Evolutionary conservation across 2,113 vertebrate species (phyloP).

Genomic region (Benitochromis conjunctus): DNA sequence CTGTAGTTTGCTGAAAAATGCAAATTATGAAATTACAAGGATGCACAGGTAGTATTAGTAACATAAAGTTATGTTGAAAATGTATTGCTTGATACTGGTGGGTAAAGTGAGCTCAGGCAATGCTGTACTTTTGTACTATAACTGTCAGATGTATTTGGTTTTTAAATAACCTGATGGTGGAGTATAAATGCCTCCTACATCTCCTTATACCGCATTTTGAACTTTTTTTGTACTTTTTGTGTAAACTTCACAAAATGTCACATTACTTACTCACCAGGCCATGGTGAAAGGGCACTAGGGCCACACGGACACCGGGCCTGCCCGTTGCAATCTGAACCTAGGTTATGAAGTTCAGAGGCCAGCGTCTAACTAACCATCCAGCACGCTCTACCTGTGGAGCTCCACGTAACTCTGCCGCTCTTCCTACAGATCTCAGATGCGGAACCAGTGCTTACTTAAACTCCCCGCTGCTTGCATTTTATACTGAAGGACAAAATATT

Average conservation of each 20-base stretch:
- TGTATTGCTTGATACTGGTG: not conserved
- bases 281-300: conserved; percentile 56
- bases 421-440: not conserved
- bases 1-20: not conserved
- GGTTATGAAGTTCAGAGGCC: conserved; percentile 25
- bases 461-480: not conserved
- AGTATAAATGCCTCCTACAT: not conserved
- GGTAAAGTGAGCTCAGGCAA: not conserved
- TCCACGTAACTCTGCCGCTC: not conserved
- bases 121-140: not conserved
- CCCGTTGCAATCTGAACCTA: not conserved
- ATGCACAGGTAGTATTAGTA: not conserved
- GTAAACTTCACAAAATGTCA: not conserved
- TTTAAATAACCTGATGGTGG: not conserved
- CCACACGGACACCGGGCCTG: conserved; percentile 46
- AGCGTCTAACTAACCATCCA: not conserved
- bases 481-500: not conserved
- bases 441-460: not conserved
- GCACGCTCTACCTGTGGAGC: not conserved
- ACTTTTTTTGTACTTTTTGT: not conserved
- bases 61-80: not conserved
- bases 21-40: not conserved
- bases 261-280: not conserved
- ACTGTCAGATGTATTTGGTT: not conserved
- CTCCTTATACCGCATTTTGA: not conserved